These are phyloP conservation scores for Rhabdomys dilectus DNA, from an alignment of 2,113 vertebrate genomes.

Conservation along the genomic window DNA sequence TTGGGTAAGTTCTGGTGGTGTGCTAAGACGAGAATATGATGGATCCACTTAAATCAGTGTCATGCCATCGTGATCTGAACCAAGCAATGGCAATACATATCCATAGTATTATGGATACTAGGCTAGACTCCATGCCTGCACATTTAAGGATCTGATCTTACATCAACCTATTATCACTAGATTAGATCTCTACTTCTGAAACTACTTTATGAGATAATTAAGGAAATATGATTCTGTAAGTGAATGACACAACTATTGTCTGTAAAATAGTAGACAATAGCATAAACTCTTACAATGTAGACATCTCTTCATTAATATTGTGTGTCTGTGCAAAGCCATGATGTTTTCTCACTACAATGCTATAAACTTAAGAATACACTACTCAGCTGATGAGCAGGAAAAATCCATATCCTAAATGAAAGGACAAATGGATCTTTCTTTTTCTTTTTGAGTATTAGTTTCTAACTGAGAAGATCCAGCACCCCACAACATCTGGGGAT, in stretches of 20 bases:
- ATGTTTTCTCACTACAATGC: not conserved
- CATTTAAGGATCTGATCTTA: not conserved
- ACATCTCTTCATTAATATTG: not conserved
- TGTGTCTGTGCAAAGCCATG: not conserved
- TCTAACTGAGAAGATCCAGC: not conserved
- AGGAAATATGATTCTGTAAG: conserved; percentile 38
- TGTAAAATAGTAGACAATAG: not conserved
- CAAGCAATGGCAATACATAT: not conserved
- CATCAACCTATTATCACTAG: not conserved
- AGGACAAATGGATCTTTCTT: not conserved
- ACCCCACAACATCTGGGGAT: not conserved
- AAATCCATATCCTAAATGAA: not conserved
- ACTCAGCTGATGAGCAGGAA: not conserved
- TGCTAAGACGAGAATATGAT: not conserved
- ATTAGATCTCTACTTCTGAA: not conserved
- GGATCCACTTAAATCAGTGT: not conserved
- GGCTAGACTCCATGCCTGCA: not conserved
- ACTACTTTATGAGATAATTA: conserved; percentile 52
- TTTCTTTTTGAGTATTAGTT: not conserved
- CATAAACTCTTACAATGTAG: not conserved
- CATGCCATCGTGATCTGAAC: not conserved
- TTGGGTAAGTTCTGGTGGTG: not conserved
- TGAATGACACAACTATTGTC: not conserved
- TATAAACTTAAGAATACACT: not conserved
- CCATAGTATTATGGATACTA: not conserved